Evolutionary conservation across 2,797 vertebrate genomes (phyloP), one percentile per base, ranked within the genome.

Genomic region (Syndactyla subalaris): DNA sequence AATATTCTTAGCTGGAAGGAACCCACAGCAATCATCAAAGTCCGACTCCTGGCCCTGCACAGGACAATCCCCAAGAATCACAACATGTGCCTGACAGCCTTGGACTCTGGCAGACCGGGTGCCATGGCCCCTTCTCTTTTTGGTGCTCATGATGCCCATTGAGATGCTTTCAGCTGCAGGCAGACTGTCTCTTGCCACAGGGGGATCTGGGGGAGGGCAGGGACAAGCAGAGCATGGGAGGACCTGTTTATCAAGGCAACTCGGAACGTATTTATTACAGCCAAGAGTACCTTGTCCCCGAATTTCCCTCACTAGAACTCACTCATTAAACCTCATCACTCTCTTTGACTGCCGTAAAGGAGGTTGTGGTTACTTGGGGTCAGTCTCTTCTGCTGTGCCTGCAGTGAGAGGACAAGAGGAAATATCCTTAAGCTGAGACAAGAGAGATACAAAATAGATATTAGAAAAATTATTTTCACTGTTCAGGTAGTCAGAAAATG

Each of bases 111-210:
- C 13, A 29, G 34, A 7, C 21, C 27, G 8, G 8, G 8, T 19
- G n/a, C 68, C n/a, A 34, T 7, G 17, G 54, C 5, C 14, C 14
- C 12, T 30, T 46, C 17, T 7, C 4, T 48, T 27, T 52, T 55
- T 14, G 16, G 39, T 27, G 34, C 7, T 27, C 12, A 4, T 5
- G 4, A 10, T 7, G 13, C 10, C 24, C 36, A 27, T 0, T 3
- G 5, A 0, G 2, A 29, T 2, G 9, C 34, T 48, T 36, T 9
- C 0, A 1, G 8, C 12, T 5, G 11, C 21, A 26, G 32, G 10
- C 12, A 23, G 24, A 12, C 23, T 6, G 14, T 6, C 20, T 3
- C 1, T 3, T 2, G 1, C 11, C 0, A 0, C 1, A 14, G 5
- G 24, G 9, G 2, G 2, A 3, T 6, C 43, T 12, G 14, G 6